Evolutionary conservation across 2,888 invertebrate species (phyloP).

Genomic region (Cantharis rufa): DNA sequence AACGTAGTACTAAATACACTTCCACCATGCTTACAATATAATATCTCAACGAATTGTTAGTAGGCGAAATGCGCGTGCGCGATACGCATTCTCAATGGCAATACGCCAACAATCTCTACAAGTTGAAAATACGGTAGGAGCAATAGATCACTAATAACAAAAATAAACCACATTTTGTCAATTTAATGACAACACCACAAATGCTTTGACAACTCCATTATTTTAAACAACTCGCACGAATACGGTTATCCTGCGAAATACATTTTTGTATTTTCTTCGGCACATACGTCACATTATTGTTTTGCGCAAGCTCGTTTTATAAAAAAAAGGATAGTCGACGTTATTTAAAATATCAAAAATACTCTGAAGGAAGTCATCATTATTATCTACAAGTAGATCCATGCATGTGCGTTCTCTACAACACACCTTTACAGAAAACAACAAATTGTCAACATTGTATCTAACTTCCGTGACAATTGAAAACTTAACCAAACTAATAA

Average conservation of each 20-base stretch:
- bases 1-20: conserved; percentile 21
- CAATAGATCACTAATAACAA: not conserved
- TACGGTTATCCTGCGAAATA: not conserved
- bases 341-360: not conserved
- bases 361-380: too few species aligned
- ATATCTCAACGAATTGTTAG: conserved; percentile 22
- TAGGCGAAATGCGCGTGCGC: conserved; percentile 17
- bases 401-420: too few species aligned
- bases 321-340: not conserved
- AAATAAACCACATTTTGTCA: not conserved
- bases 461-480: too few species aligned
- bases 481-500: too few species aligned
- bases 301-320: not conserved
- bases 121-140: not conserved
- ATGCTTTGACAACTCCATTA: not conserved
- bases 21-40: conserved; percentile 27
- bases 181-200: not conserved
- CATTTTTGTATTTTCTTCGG: not conserved
- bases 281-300: not conserved
- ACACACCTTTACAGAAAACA: too few species aligned
- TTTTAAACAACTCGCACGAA: not conserved
- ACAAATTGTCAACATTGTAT: too few species aligned
- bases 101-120: not conserved
- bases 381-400: too few species aligned
- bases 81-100: not conserved